Evolutionary conservation across 2,888 invertebrate genomes (phyloP).

Genomic region (Mimumesa dahlbomi): DNA sequence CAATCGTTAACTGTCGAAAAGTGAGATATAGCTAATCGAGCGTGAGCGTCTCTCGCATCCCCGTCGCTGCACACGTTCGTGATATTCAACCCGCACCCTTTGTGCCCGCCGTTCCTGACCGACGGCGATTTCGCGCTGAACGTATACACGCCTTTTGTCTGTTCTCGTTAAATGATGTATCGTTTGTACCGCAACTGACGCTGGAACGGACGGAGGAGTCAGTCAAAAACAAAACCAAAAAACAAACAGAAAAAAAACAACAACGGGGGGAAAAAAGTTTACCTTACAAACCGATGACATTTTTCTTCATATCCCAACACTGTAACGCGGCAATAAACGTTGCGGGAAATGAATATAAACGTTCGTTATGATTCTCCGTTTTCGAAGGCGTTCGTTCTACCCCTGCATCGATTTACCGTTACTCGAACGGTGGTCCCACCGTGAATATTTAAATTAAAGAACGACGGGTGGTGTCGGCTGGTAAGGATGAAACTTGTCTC

Average conservation of each 20-base stretch:
- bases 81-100: constrained; percentile 30
- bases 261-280: constrained; percentile 6
- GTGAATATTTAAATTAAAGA: no score
- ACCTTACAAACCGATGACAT: constrained; percentile 18
- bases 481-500: no score
- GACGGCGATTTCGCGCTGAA: constrained; percentile 18
- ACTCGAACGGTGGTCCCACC: no score
- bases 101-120: constrained; percentile 11
- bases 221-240: background rate
- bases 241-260: background rate
- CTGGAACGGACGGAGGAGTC: background rate
- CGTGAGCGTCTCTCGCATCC: constrained; percentile 10
- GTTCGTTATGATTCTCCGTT: constrained; percentile 15
- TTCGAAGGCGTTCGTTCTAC: no score
- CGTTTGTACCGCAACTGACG: background rate
- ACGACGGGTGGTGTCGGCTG: no score
- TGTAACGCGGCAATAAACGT: constrained; percentile 23
- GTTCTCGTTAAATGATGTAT: constrained; percentile 37
- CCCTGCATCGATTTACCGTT: no score
- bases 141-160: constrained; percentile 21
- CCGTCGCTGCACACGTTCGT: background rate
- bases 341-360: constrained; percentile 29
- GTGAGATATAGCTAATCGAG: constrained; percentile 40
- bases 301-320: constrained; percentile 28
- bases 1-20: constrained; percentile 35